phyloP scores from a whole-genome alignment of 53 echinoderm and acorn worm species.

The Glandiceps talaboti region DNA sequence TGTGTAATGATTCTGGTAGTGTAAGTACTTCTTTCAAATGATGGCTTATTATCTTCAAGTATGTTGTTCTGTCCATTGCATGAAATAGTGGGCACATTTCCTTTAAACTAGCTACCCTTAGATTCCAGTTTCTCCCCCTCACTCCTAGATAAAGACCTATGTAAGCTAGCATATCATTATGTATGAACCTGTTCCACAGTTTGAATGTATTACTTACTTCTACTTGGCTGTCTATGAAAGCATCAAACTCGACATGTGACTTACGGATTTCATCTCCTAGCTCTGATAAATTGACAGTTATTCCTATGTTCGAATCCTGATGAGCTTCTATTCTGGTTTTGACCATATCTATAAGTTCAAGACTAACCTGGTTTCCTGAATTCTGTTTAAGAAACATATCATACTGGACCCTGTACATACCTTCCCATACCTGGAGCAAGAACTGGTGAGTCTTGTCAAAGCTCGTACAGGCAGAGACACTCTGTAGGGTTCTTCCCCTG shows the following conservation, averaged over 20 bases:
- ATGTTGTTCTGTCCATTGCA: conserved; percentile 22
- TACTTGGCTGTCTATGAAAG: not conserved
- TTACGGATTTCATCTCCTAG: not conserved
- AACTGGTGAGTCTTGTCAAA: conserved; percentile 28
- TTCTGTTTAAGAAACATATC: not conserved
- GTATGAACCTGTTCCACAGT: conserved; percentile 14
- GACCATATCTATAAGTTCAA: not conserved
- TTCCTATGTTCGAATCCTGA: not conserved
- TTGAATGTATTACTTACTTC: conserved; percentile 4
- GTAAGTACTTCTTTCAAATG: conserved; percentile 9
- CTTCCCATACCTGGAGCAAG: conserved; percentile 24
- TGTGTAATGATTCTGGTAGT: conserved; percentile 1
- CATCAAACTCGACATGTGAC: not conserved
- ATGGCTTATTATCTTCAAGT: conserved; percentile 11
- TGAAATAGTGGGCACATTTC: conserved; percentile 17
- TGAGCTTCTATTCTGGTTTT: not conserved
- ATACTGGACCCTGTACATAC: conserved; percentile 8
- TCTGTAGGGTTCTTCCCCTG: not conserved
- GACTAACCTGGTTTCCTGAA: not conserved
- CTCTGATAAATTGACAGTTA: not conserved
- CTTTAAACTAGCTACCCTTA: conserved; percentile 11
- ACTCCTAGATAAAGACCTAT: conserved; percentile 15
- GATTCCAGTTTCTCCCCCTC: conserved; percentile 13
- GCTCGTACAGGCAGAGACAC: not conserved
- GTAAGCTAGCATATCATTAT: conserved; percentile 15